Conservation (phyloP, 2,888 invertebrate genomes). For the Drosophila mimetica region DNA sequence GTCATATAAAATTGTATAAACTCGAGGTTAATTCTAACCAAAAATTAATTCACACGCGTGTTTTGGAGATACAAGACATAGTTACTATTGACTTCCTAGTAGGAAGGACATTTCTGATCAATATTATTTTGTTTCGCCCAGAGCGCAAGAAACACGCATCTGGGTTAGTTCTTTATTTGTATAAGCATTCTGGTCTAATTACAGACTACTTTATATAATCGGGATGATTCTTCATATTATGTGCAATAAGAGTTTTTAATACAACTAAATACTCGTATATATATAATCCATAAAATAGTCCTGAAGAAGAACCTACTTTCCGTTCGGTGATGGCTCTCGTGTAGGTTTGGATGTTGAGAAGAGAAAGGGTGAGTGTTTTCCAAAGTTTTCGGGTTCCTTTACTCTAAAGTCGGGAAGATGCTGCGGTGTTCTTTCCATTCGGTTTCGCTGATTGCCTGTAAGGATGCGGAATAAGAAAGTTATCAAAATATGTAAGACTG, state of each 20-base stretch:
- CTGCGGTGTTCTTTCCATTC: conserved; percentile 67
- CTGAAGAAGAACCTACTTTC: conserved; percentile 15
- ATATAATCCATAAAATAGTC: conserved; percentile 22
- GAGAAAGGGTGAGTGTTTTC: neutral
- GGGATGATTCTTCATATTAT: conserved; percentile 1
- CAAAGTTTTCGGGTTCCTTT: neutral
- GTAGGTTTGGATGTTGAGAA: conserved; percentile 5
- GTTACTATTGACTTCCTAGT: conserved; percentile 11
- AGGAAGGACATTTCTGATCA: conserved; percentile 14
- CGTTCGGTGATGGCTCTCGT: neutral
- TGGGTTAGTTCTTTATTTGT: conserved; percentile 18
- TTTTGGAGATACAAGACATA: conserved; percentile 3
- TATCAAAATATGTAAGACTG: neutral
- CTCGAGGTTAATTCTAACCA: conserved; percentile 3
- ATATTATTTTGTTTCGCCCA: conserved; percentile 1
- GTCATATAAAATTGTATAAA: conserved; percentile 18
- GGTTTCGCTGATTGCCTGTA: conserved; percentile 64
- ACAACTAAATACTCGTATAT: conserved; percentile 19
- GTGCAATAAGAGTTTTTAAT: conserved; percentile 13
- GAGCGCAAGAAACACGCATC: neutral
- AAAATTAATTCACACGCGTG: neutral
- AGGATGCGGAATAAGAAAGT: neutral
- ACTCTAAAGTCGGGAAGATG: conserved; percentile 31
- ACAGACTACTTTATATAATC: conserved; percentile 21
- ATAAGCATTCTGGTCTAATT: conserved; percentile 29